Evolutionary conservation across 2,888 invertebrate genomes (phyloP), one percentile per base, ranked within the genome.

Genomic region (Pimpla rufipes): DNA sequence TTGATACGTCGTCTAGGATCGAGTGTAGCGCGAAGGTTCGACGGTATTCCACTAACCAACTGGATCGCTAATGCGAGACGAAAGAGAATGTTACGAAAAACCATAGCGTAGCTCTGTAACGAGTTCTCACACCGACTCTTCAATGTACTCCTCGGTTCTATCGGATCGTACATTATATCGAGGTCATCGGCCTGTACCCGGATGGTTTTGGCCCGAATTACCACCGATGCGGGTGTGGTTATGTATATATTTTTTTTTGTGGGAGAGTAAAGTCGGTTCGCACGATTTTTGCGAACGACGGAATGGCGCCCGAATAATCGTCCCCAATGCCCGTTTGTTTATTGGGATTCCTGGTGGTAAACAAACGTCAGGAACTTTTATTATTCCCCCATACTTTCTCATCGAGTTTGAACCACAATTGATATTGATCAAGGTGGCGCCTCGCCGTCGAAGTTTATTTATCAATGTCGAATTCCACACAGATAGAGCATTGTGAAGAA

Each of bases 121-220:
- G 18, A 11, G 3, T 16, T 40, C 18, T 21, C 40, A 16, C 57
- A 29, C 29, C 40, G 8, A 1, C 40, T 64, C 18, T 7, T 42
- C 67, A 35, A 64, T 47, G 68, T 62, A 52, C 62, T 74, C 52
- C 76, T 77, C 67, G 68, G 77, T 77, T 68, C 68, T 73, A 40
- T 37, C 21, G 18, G 59, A 50, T 71, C 35, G 42, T 70, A 21
- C 45, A 18, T n/a, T 16, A n/a, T 73, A 59, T 67, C 67, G 59
- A 55, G 73, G 71, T 59, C 73, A 40, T 81, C 29, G 59, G 50
- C 71, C 76, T 21, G 5, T 40, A 50, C 59, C 77, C 81, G 71
- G 67, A 62, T 77, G 47, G 50, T 47, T 73, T 77, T 68, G 45
- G 29, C 67, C 35, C 52, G 50, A 35, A 76, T 81, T 71, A 64